Evolutionary conservation across 2,797 vertebrate genomes (phyloP).

Genomic region (Peromyscus aztecus): DNA sequence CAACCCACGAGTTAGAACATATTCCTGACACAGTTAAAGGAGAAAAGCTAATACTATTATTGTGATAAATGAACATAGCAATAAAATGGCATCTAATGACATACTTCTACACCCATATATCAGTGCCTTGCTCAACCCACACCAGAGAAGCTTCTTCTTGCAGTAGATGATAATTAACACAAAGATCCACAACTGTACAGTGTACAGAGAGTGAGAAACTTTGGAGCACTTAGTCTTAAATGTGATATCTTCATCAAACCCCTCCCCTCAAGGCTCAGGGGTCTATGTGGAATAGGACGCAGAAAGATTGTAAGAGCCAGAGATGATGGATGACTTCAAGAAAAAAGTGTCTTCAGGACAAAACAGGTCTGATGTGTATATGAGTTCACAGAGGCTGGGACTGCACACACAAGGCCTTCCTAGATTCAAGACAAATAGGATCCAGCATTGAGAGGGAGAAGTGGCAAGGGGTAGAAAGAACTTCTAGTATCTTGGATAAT

Average conservation of each 20-base stretch:
- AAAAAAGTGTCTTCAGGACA: too few species aligned
- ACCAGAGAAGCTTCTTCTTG: background rate
- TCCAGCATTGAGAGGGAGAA: background rate
- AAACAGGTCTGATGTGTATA: too few species aligned
- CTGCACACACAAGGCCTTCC: background rate
- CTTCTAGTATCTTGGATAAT: background rate
- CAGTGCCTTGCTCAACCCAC: background rate
- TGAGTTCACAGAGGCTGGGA: too few species aligned
- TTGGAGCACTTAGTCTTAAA: too few species aligned
- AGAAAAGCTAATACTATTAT: background rate
- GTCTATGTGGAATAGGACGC: too few species aligned
- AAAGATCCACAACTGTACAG: too few species aligned
- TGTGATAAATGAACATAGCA: background rate
- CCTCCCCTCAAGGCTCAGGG: too few species aligned
- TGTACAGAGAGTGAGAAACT: too few species aligned
- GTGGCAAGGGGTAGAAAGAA: background rate
- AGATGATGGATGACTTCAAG: too few species aligned
- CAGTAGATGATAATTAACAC: too few species aligned
- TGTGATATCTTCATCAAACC: too few species aligned
- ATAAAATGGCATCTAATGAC: background rate
- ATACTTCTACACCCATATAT: background rate
- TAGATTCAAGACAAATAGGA: background rate
- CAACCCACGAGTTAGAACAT: background rate
- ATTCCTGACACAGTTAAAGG: background rate
- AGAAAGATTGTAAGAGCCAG: too few species aligned